Evolutionary conservation across 2,113 vertebrate genomes (phyloP).

Genomic region (Serilophus lunatus): DNA sequence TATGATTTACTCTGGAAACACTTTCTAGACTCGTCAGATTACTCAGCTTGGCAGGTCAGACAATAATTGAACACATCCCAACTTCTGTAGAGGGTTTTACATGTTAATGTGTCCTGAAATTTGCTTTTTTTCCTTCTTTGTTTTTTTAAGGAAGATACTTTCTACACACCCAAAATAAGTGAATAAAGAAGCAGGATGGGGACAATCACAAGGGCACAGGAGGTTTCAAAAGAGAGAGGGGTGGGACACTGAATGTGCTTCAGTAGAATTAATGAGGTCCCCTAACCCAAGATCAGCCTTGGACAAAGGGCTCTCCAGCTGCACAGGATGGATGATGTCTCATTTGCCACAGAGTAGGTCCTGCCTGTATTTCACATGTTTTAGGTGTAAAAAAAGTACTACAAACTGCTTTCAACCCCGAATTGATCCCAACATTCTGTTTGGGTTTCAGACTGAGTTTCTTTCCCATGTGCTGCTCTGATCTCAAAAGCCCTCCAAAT

Average conservation of each 20-base stretch:
- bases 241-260: not conserved
- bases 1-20: conserved; percentile 22
- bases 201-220: not conserved
- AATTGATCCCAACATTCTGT: not conserved
- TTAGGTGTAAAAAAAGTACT: not conserved
- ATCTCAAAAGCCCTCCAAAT: not conserved
- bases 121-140: not conserved
- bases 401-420: not conserved
- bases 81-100: not conserved
- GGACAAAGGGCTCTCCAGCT: not conserved
- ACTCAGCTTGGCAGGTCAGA: conserved; percentile 29
- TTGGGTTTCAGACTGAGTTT: not conserved
- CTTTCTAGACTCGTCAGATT: conserved; percentile 49
- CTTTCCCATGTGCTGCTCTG: not conserved
- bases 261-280: not conserved
- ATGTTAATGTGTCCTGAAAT: not conserved
- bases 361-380: not conserved
- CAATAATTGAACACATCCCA: not conserved
- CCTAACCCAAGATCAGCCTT: not conserved
- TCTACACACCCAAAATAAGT: not conserved
- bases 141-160: not conserved
- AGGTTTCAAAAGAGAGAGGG: not conserved
- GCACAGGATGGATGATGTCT: not conserved
- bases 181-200: not conserved
- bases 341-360: not conserved